A percentile compares a stretch with the other conserved stretches of the same genome.
Conservation (phyloP, 1,140 invertebrate species). For the Augochlora pura region DNA sequence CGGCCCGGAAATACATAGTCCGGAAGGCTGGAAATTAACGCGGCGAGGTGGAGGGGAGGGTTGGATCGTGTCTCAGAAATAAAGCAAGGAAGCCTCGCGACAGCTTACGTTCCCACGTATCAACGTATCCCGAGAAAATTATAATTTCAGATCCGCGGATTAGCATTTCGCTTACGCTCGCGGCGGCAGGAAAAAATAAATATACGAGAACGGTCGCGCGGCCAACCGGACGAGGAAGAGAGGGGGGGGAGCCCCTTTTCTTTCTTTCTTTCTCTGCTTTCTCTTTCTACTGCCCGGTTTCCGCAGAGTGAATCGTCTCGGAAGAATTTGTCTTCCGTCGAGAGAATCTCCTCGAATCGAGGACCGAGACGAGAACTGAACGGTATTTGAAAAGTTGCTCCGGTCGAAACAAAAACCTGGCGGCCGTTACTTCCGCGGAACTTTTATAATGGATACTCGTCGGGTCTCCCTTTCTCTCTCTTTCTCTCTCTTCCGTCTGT, state of each 20-base stretch:
- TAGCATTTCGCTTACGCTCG: constrained; percentile 39
- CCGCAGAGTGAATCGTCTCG: neutral
- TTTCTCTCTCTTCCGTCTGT: too few species aligned
- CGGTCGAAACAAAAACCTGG: neutral
- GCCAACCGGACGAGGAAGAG: too few species aligned
- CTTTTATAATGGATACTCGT: constrained; percentile 27
- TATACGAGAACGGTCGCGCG: constrained; percentile 14
- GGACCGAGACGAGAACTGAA: neutral
- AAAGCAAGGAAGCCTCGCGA: constrained; percentile 5
- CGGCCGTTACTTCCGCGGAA: neutral
- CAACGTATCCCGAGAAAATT: constrained; percentile 27
- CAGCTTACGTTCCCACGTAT: constrained; percentile 10
- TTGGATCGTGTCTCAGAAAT: constrained; percentile 3
- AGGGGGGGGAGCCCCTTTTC: too few species aligned
- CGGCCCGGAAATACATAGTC: neutral
- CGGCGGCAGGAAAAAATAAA: constrained; percentile 21
- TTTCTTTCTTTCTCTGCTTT: too few species aligned
- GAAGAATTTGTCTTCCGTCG: constrained; percentile 7
- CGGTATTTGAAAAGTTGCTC: constrained; percentile 4
- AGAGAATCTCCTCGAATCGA: neutral
- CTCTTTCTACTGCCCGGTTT: too few species aligned
- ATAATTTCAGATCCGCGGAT: constrained; percentile 36
- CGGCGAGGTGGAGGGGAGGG: too few species aligned
- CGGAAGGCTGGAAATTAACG: neutral
- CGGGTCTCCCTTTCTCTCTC: too few species aligned